Evolutionary conservation across 2,113 vertebrate genomes (phyloP).

Genomic region (Bubo blakistoni): DNA sequence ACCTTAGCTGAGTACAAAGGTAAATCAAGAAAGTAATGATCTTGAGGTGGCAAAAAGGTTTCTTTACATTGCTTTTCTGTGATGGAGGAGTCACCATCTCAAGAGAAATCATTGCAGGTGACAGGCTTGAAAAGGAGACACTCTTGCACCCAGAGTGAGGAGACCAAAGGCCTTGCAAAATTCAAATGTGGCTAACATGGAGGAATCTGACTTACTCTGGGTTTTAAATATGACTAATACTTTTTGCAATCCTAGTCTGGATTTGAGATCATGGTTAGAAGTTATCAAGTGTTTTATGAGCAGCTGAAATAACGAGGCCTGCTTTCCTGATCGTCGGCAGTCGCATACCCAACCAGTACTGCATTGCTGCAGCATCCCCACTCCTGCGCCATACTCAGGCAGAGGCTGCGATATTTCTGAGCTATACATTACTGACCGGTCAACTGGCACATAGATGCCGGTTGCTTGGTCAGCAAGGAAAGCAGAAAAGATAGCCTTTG

Average conservation of each 20-base stretch:
- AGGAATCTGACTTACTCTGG: background rate
- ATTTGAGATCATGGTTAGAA: background rate
- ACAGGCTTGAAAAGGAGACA: background rate
- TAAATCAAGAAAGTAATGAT: background rate
- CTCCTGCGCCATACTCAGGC: rapidly evolving
- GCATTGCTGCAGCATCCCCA: background rate
- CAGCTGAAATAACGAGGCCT: background rate
- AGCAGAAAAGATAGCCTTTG: background rate
- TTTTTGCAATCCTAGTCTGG: background rate
- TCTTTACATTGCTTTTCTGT: background rate
- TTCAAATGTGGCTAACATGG: background rate
- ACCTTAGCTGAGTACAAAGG: background rate
- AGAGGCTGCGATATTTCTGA: background rate
- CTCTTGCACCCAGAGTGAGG: rapidly evolving
- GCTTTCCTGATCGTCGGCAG: background rate
- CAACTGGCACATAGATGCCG: background rate
- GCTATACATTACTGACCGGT: rapidly evolving
- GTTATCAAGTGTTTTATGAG: background rate
- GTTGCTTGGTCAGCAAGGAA: background rate
- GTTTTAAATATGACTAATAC: background rate
- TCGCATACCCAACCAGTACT: rapidly evolving
- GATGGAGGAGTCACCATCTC: background rate
- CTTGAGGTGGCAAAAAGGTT: background rate
- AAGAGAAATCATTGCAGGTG: background rate
- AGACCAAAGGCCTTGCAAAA: background rate